Base-by-base conservation (phyloP, 1,140 invertebrate genomes). In the Psix sp. region DNA sequence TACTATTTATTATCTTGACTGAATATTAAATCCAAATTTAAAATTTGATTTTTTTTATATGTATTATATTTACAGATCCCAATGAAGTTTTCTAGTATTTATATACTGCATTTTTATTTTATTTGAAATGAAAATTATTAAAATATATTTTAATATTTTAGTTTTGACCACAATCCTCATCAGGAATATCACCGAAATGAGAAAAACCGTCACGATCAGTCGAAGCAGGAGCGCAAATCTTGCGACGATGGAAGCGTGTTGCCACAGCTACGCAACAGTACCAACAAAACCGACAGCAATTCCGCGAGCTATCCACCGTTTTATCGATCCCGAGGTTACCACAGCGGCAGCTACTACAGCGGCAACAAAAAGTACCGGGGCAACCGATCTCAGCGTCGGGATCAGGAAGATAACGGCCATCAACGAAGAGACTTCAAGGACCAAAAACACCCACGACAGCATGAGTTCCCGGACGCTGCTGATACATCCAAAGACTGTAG, bases 261-360 rank as follows among this genome's bases (percentile, higher is more conserved):
- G 18, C 86, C 86, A 0, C 84, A 86, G 18, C 77, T 87, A 43
- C 80, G 77, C 18, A 85, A 81, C 13, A 77, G 78, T 9, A 81
- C 38, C 9, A 70, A 78, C 9, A 82, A 80, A 51, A 38, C 74
- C 0, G 75, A 79, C 14, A 72, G 66, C 17, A 77, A 79, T 33
- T 67, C 76, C 0, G 46, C 71, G 0, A 80, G 74, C 54, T 85
- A 84, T 46, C 77, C 82, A 0, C 75, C 74, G 2, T 82, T 78
- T 49, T 80, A 82, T 57, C 78, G 80, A 68, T 79, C 77, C 2
- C 79, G 78, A 35, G 79, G 76, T 5, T 81, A 83, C 13, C 80
- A 80, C 36, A 83, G 78, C 42, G 80, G 80, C 18, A 78, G 77
- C 46, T 76, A 83, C 4, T 82, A 84, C 15, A 68, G 77, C 24